Evolutionary conservation across 2,113 vertebrate genomes (phyloP).

Genomic region (Ellobius talpinus): DNA sequence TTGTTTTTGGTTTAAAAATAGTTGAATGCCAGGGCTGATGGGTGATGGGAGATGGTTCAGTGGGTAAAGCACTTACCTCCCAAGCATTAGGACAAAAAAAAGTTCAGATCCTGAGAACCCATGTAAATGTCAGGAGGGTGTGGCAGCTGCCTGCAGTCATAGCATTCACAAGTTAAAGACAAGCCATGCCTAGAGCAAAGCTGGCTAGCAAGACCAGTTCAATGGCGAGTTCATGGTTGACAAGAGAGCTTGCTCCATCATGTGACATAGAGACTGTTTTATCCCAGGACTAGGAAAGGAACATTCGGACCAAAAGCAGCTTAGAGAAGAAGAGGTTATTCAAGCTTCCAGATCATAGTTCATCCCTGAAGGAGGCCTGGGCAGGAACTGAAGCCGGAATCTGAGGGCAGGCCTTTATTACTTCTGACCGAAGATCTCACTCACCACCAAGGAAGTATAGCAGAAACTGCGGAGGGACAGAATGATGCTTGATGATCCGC

Average conservation of each 20-base stretch:
- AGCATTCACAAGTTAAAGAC: background rate
- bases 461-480: background rate
- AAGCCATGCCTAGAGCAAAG: background rate
- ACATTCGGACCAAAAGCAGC: background rate
- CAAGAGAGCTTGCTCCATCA: background rate
- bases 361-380: background rate
- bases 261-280: background rate
- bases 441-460: background rate
- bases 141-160: background rate
- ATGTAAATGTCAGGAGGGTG: background rate
- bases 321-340: background rate
- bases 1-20: background rate
- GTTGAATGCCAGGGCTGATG: background rate
- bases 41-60: background rate
- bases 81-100: background rate
- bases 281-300: no score
- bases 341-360: background rate
- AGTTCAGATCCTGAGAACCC: background rate
- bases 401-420: background rate
- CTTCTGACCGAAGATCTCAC: background rate
- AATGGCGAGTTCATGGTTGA: background rate
- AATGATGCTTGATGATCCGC: background rate
- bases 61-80: background rate
- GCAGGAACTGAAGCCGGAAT: background rate
- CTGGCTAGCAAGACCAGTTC: background rate